phyloP scores from a whole-genome alignment of 1,140 invertebrate genomes.

The Zeugodacus cucurbitae region DNA sequence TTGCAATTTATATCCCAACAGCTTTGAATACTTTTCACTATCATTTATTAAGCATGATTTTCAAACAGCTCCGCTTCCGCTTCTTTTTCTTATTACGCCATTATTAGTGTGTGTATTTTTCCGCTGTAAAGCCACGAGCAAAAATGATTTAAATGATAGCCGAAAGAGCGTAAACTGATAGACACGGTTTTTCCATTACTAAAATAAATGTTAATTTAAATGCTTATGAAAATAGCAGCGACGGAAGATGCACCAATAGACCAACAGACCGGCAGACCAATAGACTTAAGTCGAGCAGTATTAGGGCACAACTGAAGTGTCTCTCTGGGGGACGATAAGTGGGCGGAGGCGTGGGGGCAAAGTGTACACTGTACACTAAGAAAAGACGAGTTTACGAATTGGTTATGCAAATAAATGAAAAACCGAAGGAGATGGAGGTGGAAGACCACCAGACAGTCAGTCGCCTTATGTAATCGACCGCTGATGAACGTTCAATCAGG shows the following conservation, averaged over 20 bases:
- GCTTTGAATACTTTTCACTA: background rate
- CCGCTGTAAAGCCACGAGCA: background rate
- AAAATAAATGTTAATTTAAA: conserved; percentile 32
- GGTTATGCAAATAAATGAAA: background rate
- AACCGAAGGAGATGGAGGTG: background rate
- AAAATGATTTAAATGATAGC: conserved; percentile 24
- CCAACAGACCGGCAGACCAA: background rate
- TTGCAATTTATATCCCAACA: background rate
- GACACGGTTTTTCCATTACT: conserved; percentile 32
- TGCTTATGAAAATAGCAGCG: background rate
- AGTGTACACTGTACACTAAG: background rate
- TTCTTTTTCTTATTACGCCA: background rate
- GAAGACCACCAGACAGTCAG: background rate
- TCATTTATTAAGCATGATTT: background rate
- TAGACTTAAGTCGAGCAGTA: background rate
- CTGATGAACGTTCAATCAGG: background rate
- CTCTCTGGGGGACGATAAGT: background rate
- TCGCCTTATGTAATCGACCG: background rate
- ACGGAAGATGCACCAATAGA: background rate
- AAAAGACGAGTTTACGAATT: background rate
- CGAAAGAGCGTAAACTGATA: conserved; percentile 4
- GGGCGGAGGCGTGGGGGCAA: too few species aligned
- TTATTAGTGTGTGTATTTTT: background rate
- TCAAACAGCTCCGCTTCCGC: background rate
- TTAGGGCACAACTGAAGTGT: background rate